A percentile compares a stretch with the other conserved stretches of the same genome.
Conservation (phyloP, 2,888 invertebrate species). For the Polyommatus iphigenia region DNA sequence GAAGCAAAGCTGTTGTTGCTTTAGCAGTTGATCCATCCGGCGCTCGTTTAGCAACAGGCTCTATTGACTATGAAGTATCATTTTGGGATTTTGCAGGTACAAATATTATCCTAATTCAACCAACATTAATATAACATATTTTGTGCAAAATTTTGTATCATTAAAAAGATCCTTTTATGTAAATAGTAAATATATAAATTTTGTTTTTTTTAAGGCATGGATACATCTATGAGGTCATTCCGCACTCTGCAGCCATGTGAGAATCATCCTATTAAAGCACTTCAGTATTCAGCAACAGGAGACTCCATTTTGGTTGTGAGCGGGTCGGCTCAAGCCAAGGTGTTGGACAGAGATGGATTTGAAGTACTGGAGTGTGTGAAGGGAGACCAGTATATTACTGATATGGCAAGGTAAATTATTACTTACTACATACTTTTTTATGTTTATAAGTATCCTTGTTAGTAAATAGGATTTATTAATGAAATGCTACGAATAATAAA, state of each 20-base stretch:
- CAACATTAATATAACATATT: not conserved
- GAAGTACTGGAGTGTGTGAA: conserved; percentile 95
- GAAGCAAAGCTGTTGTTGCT: conserved; percentile 93
- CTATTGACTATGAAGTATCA: conserved; percentile 96
- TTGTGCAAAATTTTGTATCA: not conserved
- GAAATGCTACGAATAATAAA: too few species aligned
- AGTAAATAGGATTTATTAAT: too few species aligned
- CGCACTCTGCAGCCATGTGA: conserved; percentile 97
- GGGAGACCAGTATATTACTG: conserved; percentile 97
- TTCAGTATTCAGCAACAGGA: conserved; percentile 96
- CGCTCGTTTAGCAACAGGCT: conserved; percentile 93
- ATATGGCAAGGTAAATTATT: conserved; percentile 86
- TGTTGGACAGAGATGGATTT: conserved; percentile 96
- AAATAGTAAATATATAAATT: not conserved
- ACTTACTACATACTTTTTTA: not conserved
- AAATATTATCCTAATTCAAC: too few species aligned
- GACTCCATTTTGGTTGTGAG: conserved; percentile 96
- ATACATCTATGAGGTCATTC: conserved; percentile 93
- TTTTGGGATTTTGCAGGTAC: conserved; percentile 98
- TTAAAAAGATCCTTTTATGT: not conserved
- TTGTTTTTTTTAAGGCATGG: conserved; percentile 87
- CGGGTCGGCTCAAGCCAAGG: conserved; percentile 95
- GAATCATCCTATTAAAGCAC: conserved; percentile 93
- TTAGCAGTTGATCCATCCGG: conserved; percentile 96
- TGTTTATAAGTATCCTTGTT: not conserved